Evolutionary conservation across 2,888 invertebrate species (phyloP).

Genomic region (Sisyra terminalis): DNA sequence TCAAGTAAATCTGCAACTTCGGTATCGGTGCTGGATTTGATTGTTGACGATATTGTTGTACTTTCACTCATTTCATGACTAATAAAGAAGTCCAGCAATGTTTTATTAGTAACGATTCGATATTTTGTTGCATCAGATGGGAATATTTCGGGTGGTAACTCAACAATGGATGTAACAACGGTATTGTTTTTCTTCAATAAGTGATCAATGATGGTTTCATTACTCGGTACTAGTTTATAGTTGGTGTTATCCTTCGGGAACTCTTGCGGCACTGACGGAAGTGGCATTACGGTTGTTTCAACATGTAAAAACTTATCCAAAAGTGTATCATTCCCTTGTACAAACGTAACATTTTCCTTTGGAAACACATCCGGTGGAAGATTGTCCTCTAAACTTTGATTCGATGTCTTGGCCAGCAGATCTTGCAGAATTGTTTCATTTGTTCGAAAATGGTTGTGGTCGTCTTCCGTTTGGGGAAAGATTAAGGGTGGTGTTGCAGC

Average conservation of each 20-base stretch:
- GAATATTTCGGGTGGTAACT: background rate
- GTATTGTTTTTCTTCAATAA: constrained; percentile 14
- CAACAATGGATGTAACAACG: background rate
- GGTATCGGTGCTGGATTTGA: background rate
- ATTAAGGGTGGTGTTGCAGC: too few relatives aligned
- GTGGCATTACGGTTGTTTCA: background rate
- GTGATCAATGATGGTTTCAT: constrained; percentile 29
- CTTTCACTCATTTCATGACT: background rate
- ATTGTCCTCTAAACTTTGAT: background rate
- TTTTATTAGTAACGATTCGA: background rate
- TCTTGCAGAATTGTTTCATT: constrained; percentile 1
- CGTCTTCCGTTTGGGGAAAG: too few relatives aligned
- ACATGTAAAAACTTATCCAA: background rate
- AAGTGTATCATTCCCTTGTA: background rate
- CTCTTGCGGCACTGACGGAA: constrained; percentile 10
- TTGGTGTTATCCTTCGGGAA: constrained; percentile 30
- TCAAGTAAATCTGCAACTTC: background rate
- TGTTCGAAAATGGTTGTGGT: too few relatives aligned
- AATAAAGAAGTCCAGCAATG: background rate
- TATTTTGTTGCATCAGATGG: background rate
- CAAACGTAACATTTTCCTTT: background rate
- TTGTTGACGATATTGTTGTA: background rate
- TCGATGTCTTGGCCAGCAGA: constrained; percentile 1
- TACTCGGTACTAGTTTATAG: constrained; percentile 32
- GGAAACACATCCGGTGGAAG: background rate